phyloP scores from a whole-genome alignment of 1,140 invertebrate species.

The Drosophila ohnishii region DNA sequence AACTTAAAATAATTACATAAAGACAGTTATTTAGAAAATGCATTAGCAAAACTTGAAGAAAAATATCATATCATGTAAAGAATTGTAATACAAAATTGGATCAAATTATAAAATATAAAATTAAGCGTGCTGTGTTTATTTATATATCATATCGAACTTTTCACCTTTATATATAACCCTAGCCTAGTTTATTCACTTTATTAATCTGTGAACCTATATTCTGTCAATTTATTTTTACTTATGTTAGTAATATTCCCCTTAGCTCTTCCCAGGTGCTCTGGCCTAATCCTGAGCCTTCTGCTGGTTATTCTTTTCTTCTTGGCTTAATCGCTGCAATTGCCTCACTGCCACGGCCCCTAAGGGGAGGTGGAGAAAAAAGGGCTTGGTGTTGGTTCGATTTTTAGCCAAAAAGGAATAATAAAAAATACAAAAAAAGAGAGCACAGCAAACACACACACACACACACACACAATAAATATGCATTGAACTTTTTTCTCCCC shows the following conservation, averaged over 20 bases:
- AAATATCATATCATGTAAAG: too few species aligned
- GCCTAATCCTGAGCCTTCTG: background rate
- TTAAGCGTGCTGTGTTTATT: too few species aligned
- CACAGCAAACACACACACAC: background rate
- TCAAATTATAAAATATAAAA: too few species aligned
- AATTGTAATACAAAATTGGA: too few species aligned
- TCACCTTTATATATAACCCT: too few species aligned
- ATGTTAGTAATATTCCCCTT: background rate
- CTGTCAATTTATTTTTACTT: too few species aligned
- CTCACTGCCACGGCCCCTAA: conserved; percentile 1
- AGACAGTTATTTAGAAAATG: too few species aligned
- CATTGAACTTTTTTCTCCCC: conserved; percentile 42
- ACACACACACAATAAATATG: conserved; percentile 37
- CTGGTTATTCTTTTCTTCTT: background rate
- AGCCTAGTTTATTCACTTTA: too few species aligned
- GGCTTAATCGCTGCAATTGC: conserved; percentile 1
- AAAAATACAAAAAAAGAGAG: conserved; percentile 21
- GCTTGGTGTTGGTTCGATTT: conserved; percentile 24
- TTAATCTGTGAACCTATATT: too few species aligned
- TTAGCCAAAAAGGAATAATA: conserved; percentile 58
- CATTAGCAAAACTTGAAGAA: too few species aligned
- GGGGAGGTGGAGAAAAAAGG: background rate
- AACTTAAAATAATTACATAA: too few species aligned
- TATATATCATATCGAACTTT: too few species aligned
- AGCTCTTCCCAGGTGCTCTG: background rate